Evolutionary conservation across 1,140 invertebrate species (phyloP).

Genomic region (Cryptotermes secundus): DNA sequence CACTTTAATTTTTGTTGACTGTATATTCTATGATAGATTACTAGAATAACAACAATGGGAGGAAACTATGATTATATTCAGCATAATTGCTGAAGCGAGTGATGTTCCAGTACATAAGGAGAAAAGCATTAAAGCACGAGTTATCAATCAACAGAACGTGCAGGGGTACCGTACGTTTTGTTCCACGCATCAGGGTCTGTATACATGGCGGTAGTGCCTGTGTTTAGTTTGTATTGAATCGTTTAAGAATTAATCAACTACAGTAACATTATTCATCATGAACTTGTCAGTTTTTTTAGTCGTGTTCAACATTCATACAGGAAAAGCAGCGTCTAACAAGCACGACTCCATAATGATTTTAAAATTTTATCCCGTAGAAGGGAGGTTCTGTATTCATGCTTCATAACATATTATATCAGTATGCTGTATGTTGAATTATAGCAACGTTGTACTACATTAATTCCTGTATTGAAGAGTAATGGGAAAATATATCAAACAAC

Average conservation of each 20-base stretch:
- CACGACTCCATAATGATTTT: not conserved
- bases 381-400: not conserved
- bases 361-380: not conserved
- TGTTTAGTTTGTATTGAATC: not conserved
- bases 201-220: not conserved
- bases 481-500: no score
- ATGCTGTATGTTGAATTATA: not conserved
- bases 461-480: no score
- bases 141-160: not conserved
- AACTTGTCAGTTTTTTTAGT: not conserved
- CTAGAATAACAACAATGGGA: not conserved
- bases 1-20: not conserved
- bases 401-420: not conserved
- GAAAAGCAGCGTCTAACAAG: not conserved
- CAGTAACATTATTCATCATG: not conserved
- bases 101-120: not conserved
- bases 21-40: not conserved
- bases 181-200: not conserved
- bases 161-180: not conserved
- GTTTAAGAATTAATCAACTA: constrained; percentile 4
- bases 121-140: not conserved
- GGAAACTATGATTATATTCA: not conserved
- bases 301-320: not conserved
- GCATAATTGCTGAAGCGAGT: not conserved
- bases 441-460: not conserved